Percentiles rank a stretch among this genome's conserved stretches.
Evolutionary conservation across 2,888 invertebrate genomes (phyloP).

Genomic region (Timandra comae): DNA sequence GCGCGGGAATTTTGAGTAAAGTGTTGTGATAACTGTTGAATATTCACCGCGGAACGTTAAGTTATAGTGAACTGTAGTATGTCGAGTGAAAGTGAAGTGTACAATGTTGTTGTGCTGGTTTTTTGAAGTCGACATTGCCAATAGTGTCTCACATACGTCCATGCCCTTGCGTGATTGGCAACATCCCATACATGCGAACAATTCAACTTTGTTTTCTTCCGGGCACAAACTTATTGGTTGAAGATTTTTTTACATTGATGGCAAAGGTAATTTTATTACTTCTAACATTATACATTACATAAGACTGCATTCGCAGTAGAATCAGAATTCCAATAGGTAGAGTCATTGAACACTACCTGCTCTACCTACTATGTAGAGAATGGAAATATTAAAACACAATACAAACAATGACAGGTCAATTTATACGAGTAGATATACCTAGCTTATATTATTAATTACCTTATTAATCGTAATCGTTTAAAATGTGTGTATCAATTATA

Average conservation of each 20-base stretch:
- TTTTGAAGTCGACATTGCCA: conserved; percentile 43
- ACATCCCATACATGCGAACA: conserved; percentile 45
- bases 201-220: conserved; percentile 45
- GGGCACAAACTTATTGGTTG: conserved; percentile 21
- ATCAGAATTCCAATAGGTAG: no score
- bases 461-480: no score
- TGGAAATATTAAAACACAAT: no score
- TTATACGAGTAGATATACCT: no score
- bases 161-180: conserved; percentile 58
- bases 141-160: conserved; percentile 25
- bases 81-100: conserved; percentile 56
- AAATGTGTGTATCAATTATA: no score
- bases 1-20: conserved; percentile 56
- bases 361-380: no score
- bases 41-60: no score
- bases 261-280: conserved; percentile 13
- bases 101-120: conserved; percentile 42
- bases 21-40: conserved; percentile 22
- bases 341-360: no score
- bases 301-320: no score
- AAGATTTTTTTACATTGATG: conserved; percentile 6
- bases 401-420: no score
- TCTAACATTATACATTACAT: background rate
- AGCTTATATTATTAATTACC: no score
- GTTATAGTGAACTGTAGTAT: conserved; percentile 21